Evolutionary conservation across 2,797 vertebrate species (phyloP).

Genomic region (Benthosema pterotum): DNA sequence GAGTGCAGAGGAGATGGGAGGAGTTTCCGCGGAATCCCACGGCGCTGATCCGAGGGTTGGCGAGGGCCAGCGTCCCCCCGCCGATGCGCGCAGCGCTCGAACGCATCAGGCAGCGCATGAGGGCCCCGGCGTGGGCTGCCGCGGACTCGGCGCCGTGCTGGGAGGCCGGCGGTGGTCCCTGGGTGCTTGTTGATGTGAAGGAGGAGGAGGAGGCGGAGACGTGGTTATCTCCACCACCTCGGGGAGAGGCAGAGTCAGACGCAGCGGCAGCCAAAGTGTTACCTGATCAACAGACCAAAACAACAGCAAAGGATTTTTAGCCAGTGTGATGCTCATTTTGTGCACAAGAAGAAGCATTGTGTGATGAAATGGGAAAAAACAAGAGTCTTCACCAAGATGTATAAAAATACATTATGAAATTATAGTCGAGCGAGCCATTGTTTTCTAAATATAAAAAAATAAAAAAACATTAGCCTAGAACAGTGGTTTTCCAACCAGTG

Average conservation of each 20-base stretch:
- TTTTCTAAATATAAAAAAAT: no score
- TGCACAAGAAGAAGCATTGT: not conserved
- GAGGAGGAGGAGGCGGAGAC: not conserved
- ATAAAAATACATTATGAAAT: no score
- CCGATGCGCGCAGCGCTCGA: constrained; percentile 52
- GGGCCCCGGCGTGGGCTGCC: constrained; percentile 59
- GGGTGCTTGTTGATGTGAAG: not conserved
- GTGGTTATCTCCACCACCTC: constrained; percentile 13
- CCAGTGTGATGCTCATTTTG: not conserved
- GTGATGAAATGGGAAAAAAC: not conserved
- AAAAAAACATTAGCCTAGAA: constrained; percentile 49
- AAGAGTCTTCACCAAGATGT: no score
- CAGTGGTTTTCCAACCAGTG: not conserved
- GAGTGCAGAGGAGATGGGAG: constrained; percentile 69
- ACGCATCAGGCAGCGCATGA: constrained; percentile 72
- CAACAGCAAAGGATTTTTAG: not conserved
- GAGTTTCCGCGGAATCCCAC: constrained; percentile 70
- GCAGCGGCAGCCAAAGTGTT: constrained; percentile 62
- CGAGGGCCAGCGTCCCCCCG: constrained; percentile 63
- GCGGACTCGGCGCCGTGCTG: constrained; percentile 49
- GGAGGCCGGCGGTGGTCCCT: constrained; percentile 26
- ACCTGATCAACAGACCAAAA: constrained; percentile 59
- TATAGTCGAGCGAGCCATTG: no score
- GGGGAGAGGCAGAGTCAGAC: constrained; percentile 30
- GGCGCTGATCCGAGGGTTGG: constrained; percentile 65